These are phyloP conservation scores for Drosophila pseudoobscura DNA, from an alignment of 1,140 invertebrate genomes.

Conservation along the genomic window DNA sequence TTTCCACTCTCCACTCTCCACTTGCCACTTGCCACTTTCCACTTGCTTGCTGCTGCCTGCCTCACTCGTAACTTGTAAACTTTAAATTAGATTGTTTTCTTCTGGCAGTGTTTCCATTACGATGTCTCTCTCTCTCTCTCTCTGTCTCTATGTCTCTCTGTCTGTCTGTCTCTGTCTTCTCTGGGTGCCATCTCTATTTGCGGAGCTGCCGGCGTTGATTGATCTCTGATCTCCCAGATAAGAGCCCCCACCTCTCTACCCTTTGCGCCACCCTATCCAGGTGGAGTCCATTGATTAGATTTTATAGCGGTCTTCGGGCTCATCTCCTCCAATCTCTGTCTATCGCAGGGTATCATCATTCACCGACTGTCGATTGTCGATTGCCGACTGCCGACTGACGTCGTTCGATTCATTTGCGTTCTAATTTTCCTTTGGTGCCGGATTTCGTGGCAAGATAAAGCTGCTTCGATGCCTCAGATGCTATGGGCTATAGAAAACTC, in stretches of 20 bases:
- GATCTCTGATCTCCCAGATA: conserved; percentile 19
- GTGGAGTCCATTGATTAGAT: too few relatives aligned
- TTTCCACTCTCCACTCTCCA: conserved; percentile 3
- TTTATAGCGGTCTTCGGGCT: too few relatives aligned
- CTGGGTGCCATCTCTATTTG: background rate
- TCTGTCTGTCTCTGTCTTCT: background rate
- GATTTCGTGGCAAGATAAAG: too few relatives aligned
- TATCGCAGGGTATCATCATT: too few relatives aligned
- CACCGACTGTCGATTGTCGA: too few relatives aligned
- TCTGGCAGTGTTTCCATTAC: conserved; percentile 37
- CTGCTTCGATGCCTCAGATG: too few relatives aligned
- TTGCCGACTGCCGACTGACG: too few relatives aligned
- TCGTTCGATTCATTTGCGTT: too few relatives aligned
- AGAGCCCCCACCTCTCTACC: background rate
- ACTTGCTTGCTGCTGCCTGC: background rate
- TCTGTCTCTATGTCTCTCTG: background rate
- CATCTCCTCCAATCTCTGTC: too few relatives aligned
- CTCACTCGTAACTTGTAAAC: conserved; percentile 61
- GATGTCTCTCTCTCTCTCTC: conserved; percentile 18
- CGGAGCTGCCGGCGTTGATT: conserved; percentile 1
- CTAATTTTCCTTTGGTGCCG: too few relatives aligned
- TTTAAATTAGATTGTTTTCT: conserved; percentile 77
- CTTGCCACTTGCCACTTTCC: conserved; percentile 1
- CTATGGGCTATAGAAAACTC: too few relatives aligned
- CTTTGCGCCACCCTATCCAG: background rate